These are phyloP conservation scores for Calliphora vomitoria DNA, from an alignment of 2,888 invertebrate genomes.

Conservation along the genomic window DNA sequence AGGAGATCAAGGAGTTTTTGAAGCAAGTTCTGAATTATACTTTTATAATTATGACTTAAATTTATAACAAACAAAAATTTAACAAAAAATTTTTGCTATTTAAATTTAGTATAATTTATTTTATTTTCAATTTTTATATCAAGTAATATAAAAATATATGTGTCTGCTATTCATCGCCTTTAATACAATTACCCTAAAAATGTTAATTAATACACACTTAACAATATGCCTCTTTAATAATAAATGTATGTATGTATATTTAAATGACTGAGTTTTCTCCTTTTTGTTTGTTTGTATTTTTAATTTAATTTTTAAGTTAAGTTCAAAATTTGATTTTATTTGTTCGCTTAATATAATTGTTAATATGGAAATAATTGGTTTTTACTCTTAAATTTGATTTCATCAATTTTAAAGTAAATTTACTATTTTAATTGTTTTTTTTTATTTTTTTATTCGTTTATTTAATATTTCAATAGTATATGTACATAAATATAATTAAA, in stretches of 20 bases:
- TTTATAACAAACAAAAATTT: conserved; percentile 38
- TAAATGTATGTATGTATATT: background rate
- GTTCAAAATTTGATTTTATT: conserved; percentile 57
- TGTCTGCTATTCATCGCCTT: conserved; percentile 16
- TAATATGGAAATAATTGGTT: conserved; percentile 49
- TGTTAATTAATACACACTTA: conserved; percentile 63
- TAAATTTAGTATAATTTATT: conserved; percentile 12
- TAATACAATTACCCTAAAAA: conserved; percentile 67
- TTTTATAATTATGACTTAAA: conserved; percentile 22
- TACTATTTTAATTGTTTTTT: conserved; percentile 15
- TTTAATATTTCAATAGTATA: background rate
- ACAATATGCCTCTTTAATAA: conserved; percentile 48
- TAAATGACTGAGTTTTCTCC: conserved; percentile 35
- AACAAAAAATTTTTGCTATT: conserved; percentile 23
- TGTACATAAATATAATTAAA: background rate
- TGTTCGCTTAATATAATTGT: conserved; percentile 37
- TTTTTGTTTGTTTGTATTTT: conserved; percentile 3
- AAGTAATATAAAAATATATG: conserved; percentile 70
- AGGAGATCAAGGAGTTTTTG: background rate
- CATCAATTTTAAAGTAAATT: conserved; percentile 16
- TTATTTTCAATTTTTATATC: conserved; percentile 42
- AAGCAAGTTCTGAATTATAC: conserved; percentile 32
- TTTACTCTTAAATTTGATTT: conserved; percentile 26
- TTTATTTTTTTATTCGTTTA: conserved; percentile 3
- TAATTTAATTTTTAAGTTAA: conserved; percentile 19